Evolutionary conservation across 2,888 invertebrate species (phyloP), one percentile per base, ranked within the genome.

Genomic region (Spisula solida): DNA sequence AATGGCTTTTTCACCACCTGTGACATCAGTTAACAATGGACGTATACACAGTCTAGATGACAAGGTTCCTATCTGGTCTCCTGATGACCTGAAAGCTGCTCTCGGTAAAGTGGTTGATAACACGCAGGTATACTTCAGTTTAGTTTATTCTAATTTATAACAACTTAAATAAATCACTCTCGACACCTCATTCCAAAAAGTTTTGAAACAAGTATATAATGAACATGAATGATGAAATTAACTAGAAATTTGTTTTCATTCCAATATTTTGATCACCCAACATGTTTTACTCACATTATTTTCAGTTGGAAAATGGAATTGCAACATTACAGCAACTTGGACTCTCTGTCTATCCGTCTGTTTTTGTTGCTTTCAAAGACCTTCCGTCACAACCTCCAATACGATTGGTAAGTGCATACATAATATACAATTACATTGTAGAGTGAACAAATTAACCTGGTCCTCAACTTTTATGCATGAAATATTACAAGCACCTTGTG

Each of bases 51-150:
- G 88, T 14, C 10, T 91, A 16, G 78, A 31, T 14, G 91, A 88
- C 55, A 79, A 87, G 29, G 78, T 87, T 25, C 86, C 85, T 51
- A 81, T 90, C 29, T 92, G 92, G 92, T 51, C 84, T 12, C 20
- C 60, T 1, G 82, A 83, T n/a, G 88, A 88, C 12, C 83, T 92
- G 1, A 85, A 83, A 81, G 55, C 66, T 31, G 86, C 86, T 16
- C 70, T 91, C 6, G 41, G 81, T 29, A 81, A 88, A 48, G 66
- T 48, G 25, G 41, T 87, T 1, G 70, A 70, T 70, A 0, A n/a
- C n/a, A 83, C 80, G 0, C 86, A 89, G 88, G 75, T 75, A 75
- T 0, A n/a, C 20, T 56, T 20, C 20, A n/a, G 20, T 56, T 56
- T 56, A n/a, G 0, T 41, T 41, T 41, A 41, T 41, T 2, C 2